Evolutionary conservation across 2,797 vertebrate genomes (phyloP), one percentile per base, ranked within the genome.

Genomic region (Microhierax caerulescens): DNA sequence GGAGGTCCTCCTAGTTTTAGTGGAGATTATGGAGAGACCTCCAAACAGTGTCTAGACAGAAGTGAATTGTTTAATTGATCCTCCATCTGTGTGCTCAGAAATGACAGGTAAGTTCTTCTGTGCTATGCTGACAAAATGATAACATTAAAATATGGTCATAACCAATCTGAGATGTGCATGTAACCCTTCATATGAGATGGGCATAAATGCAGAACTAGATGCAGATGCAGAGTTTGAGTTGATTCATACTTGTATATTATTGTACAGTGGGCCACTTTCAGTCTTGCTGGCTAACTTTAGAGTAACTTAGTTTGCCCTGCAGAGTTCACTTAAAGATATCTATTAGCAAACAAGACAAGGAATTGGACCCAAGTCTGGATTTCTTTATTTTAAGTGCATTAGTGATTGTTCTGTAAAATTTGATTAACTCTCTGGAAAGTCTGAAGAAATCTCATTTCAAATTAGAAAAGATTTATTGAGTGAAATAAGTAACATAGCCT

Each of bases 371-470:
- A 93, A 61, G 41, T 80, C 73, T 86, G 41, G 3, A 72, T 86
- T 93, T 95, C 54, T 92, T 82, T 91, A 57, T 92, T 93, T 83
- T 75, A 78, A 91, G 57, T 64, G 20, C 65, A 69, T 88, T 86
- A 81, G 61, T 57, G 65, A 78, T 88, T 82, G 45, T 85, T 94
- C 61, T 82, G 13, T 88, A 63, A 75, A 64, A 72, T 94, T 70
- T 50, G 17, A 81, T 88, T 88, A 84, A 77, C 50, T 60, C 39
- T 57, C 24, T 93, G 53, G 70, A 88, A 93, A 79, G 54, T 30
- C 67, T 85, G 32, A 47, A 76, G 61, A 87, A 89, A 85, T 91
- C 41, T 79, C 20, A 61, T 91, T 90, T 96, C 25, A 65, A 89
- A 91, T 93, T 86, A 50, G 36, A 13, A 48, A 75, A 64, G 28